These are phyloP conservation scores for Cryptocheilus praepositus DNA, from an alignment of 2,888 invertebrate species.

Conservation along the genomic window DNA sequence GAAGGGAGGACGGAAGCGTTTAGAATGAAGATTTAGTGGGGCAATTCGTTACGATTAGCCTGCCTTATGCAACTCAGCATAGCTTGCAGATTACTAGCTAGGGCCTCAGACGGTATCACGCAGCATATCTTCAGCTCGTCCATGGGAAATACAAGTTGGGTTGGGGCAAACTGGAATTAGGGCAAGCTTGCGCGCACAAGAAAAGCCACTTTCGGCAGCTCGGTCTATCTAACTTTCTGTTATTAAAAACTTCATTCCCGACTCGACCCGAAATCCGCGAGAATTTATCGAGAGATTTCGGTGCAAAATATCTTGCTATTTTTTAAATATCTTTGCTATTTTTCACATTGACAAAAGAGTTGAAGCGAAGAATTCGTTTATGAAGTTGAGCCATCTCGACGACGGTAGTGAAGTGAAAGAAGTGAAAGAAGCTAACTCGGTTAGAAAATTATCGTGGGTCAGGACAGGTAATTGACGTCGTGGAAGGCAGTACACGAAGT, in stretches of 20 bases:
- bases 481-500: neutral
- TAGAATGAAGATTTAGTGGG: constrained; percentile 19
- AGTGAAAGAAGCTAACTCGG: constrained; percentile 5
- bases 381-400: too few relatives aligned
- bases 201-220: too few relatives aligned
- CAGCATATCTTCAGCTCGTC: constrained; percentile 5
- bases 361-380: too few relatives aligned
- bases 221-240: neutral
- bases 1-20: constrained; percentile 1
- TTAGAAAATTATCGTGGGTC: neutral
- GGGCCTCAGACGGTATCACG: neutral
- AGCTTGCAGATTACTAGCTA: constrained; percentile 1
- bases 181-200: too few relatives aligned
- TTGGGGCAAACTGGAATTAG: too few relatives aligned
- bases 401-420: neutral
- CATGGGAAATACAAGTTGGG: neutral
- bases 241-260: neutral
- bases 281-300: too few relatives aligned
- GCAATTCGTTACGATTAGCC: constrained; percentile 25
- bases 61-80: constrained; percentile 10
- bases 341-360: too few relatives aligned
- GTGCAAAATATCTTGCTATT: too few relatives aligned
- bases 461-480: neutral
- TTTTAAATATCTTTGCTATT: too few relatives aligned
- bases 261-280: too few relatives aligned